Base-by-base conservation (phyloP, 1,140 invertebrate genomes). In the Drosophila hydei region DNA sequence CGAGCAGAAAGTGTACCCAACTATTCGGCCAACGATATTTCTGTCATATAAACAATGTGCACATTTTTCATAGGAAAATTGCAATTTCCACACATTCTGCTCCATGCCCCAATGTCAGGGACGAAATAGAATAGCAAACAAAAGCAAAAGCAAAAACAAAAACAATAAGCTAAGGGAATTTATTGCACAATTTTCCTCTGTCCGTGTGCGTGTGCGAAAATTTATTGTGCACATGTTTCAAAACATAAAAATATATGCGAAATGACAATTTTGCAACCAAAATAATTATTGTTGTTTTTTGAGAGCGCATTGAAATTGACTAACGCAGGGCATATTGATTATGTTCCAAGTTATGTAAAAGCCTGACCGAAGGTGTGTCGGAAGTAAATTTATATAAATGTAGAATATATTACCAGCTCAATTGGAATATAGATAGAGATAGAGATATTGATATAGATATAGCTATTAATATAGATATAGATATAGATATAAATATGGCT, bases 211-310 rank as follows among this genome's bases (percentile, higher is more conserved):
- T 38, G 33, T 14, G 14, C 16, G 27, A 6, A 56, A 75, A 69
- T 87, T 84, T 71, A 84, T 84, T 48, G 77, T 87, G 77, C 77
- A 87, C 77, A 87, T 85, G 77, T 59, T 65, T 47, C 27, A 58
- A 79, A 84, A 76, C 80, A 84, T 76, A 87, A 87, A 84, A 65
- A 59, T 47, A 52, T 67, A 67, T 72, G 54, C 58, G 63, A 52
- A 59, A 47, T 51, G 68, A 65, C 61, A 33, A 71, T 52, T 58
- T 50, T 64, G 68, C 68, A 70, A 55, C 43, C 42, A 65, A 51
- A 71, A 65, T 38, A 58, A 51, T 65, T 36, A 42, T 64, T 45
- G 36, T 43, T 64, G 30, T 40, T 71, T 23, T 40, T 25, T 16
- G 2, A 30, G 27, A 30, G 9, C 8, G 7, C 2, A 30, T 30